Percentiles rank a stretch among this genome's conserved stretches.
Conservation (phyloP, 2,888 invertebrate species). For the Acleris sparsana region DNA sequence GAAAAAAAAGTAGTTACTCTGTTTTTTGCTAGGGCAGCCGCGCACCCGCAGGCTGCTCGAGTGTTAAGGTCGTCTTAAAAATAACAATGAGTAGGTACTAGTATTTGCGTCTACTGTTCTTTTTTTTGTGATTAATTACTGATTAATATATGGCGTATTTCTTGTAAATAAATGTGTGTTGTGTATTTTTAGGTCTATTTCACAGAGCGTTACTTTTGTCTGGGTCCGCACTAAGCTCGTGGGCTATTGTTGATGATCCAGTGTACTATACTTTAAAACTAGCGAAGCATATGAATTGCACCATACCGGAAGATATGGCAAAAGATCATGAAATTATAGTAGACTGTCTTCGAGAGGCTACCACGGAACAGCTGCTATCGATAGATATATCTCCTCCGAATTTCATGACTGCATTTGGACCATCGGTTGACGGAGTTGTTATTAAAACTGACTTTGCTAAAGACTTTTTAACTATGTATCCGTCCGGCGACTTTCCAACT, state of each 20-base stretch:
- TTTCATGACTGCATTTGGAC: slow-evolving; percentile 94
- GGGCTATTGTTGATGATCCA: slow-evolving; percentile 95
- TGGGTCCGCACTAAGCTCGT: slow-evolving; percentile 94
- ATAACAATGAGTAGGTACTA: too few relatives aligned
- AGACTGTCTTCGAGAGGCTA: slow-evolving; percentile 91
- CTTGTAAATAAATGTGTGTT: too few relatives aligned
- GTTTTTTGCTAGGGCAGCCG: too few relatives aligned
- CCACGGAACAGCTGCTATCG: slow-evolving; percentile 88
- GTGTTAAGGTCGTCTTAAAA: too few relatives aligned
- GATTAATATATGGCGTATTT: too few relatives aligned
- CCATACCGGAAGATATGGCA: slow-evolving; percentile 90
- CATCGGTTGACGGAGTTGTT: slow-evolving; percentile 96
- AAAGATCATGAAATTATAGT: slow-evolving; percentile 93
- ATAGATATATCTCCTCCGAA: slow-evolving; percentile 91
- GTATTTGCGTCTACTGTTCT: too few relatives aligned
- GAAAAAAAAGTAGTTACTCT: too few relatives aligned
- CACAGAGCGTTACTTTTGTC: slow-evolving; percentile 93
- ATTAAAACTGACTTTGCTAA: slow-evolving; percentile 94
- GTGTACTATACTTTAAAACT: slow-evolving; percentile 91
- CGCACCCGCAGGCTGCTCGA: too few relatives aligned
- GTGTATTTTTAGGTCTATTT: slow-evolving; percentile 87
- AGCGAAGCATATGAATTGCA: slow-evolving; percentile 91
- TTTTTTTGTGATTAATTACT: too few relatives aligned
- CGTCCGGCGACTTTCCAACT: slow-evolving; percentile 85
- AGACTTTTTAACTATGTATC: slow-evolving; percentile 88